These are phyloP conservation scores for Tachina lurida DNA, from an alignment of 2,888 invertebrate genomes.

Conservation along the genomic window DNA sequence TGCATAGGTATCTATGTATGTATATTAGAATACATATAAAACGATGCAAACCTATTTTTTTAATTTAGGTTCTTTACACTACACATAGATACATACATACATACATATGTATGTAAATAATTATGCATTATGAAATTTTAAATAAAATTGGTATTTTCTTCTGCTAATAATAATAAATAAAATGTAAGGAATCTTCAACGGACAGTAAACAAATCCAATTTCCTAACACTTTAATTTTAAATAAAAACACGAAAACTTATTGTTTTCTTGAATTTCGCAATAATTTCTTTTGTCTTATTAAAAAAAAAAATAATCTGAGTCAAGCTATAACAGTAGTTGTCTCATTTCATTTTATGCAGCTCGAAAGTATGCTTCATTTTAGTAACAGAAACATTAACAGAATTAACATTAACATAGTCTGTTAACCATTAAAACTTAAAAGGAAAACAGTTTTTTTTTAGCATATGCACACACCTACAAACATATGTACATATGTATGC, in stretches of 20 bases:
- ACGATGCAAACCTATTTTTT: too few species aligned
- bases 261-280: constrained; percentile 62
- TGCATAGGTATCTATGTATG: background rate
- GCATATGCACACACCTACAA: too few species aligned
- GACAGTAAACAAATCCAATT: background rate
- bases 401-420: background rate
- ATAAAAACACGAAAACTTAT: background rate
- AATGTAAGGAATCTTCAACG: background rate
- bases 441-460: background rate
- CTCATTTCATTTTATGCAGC: constrained; percentile 28
- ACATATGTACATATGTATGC: background rate
- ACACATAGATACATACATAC: background rate
- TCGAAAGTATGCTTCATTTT: constrained; percentile 60
- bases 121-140: background rate
- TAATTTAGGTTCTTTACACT: background rate
- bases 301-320: background rate
- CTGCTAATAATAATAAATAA: too few species aligned
- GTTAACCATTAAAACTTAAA: constrained; percentile 11
- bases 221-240: background rate
- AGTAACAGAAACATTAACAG: background rate
- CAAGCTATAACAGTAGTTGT: constrained; percentile 38
- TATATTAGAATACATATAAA: background rate
- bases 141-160: too few species aligned
- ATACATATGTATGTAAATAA: background rate
- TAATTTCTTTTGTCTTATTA: constrained; percentile 23